These are phyloP conservation scores for Parauchenoglanis punctatus DNA, from an alignment of 2,797 vertebrate genomes.

Conservation along the genomic window DNA sequence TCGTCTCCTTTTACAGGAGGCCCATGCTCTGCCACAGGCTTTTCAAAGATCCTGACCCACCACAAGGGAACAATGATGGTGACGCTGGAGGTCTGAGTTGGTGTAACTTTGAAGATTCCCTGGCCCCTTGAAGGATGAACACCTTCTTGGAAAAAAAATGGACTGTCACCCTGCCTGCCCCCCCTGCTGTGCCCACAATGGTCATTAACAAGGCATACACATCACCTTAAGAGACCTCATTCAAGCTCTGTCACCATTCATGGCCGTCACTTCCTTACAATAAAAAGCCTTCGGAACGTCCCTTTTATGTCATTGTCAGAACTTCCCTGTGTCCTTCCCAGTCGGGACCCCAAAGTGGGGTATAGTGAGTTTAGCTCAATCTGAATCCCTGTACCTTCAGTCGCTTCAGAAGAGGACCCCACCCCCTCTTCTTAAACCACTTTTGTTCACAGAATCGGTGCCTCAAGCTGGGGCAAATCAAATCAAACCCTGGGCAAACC, in stretches of 20 bases:
- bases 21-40: slow-evolving; percentile 64
- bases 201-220: slow-evolving; percentile 78
- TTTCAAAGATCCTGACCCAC: slow-evolving; percentile 58
- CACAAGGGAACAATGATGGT: slow-evolving; percentile 52
- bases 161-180: slow-evolving; percentile 60
- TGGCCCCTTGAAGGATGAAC: slow-evolving; percentile 52
- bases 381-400: slow-evolving; percentile 73
- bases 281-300: slow-evolving; percentile 84
- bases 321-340: slow-evolving; percentile 77
- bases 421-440: slow-evolving; percentile 55
- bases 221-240: slow-evolving; percentile 80
- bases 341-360: slow-evolving; percentile 77
- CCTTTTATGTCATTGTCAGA: slow-evolving; percentile 88
- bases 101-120: slow-evolving; percentile 47
- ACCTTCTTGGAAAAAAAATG: slow-evolving; percentile 53
- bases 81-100: slow-evolving; percentile 48
- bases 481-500: slow-evolving; percentile 75
- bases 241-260: slow-evolving; percentile 84
- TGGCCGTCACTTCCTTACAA: slow-evolving; percentile 86
- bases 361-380: slow-evolving; percentile 65
- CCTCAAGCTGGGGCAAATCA: slow-evolving; percentile 80
- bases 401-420: slow-evolving; percentile 72
- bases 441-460: slow-evolving; percentile 79
- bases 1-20: slow-evolving; percentile 63
- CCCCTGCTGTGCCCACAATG: slow-evolving; percentile 76